Percentiles rank a stretch among this genome's conserved stretches.
Evolutionary conservation across 2,113 vertebrate genomes (phyloP).

Genomic region (Camelus bactrianus): DNA sequence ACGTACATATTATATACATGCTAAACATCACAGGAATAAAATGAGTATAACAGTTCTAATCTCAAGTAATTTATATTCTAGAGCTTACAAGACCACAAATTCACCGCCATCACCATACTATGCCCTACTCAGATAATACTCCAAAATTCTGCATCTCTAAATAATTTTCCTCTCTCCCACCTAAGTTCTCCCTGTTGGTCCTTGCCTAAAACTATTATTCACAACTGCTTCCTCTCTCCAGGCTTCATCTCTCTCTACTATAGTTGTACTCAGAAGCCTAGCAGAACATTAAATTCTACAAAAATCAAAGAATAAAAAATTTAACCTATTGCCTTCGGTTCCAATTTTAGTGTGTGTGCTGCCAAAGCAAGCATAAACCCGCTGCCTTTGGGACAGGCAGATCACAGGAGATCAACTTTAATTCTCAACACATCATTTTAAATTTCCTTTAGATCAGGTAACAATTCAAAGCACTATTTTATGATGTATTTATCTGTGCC

Average conservation of each 20-base stretch:
- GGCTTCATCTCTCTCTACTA: not conserved
- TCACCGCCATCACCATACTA: not conserved
- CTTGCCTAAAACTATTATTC: slow-evolving; percentile 7
- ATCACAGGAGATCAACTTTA: not conserved
- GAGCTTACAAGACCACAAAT: not conserved
- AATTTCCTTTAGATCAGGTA: not conserved
- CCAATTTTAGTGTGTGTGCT: not conserved
- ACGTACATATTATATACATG: not conserved
- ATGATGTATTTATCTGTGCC: not conserved
- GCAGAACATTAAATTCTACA: not conserved
- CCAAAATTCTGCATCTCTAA: not conserved
- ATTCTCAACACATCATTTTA: not conserved
- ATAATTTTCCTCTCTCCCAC: not conserved
- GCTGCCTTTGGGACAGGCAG: not conserved
- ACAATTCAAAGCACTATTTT: slow-evolving; percentile 11
- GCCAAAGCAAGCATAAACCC: not conserved
- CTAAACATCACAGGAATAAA: slow-evolving; percentile 16
- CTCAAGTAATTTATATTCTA: slow-evolving; percentile 26
- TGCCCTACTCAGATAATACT: not conserved
- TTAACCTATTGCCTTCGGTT: not conserved
- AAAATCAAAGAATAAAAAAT: not conserved
- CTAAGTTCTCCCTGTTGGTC: not conserved
- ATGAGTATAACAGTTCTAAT: not conserved
- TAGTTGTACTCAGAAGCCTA: not conserved
- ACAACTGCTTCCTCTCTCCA: not conserved